Percentiles rank a stretch among this genome's conserved stretches.
These are phyloP conservation scores for Poecilia latipinna DNA, from an alignment of 2,113 vertebrate genomes.

Conservation along the genomic window DNA sequence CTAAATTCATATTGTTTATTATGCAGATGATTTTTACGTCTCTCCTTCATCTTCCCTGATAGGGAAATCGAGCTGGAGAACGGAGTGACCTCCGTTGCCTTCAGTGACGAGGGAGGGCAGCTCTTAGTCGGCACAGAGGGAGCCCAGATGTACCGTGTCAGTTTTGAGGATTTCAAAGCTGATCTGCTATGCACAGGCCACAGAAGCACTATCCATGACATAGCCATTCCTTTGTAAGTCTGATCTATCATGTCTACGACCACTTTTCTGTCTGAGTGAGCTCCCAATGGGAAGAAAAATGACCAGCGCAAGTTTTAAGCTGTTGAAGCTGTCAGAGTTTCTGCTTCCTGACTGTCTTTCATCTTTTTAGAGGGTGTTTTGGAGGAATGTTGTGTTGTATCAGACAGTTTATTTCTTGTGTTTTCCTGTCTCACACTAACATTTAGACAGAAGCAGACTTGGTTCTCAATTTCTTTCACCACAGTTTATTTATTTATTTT, in stretches of 20 bases:
- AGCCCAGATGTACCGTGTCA: constrained; percentile 83
- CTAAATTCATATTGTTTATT: not conserved
- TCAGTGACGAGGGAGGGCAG: constrained; percentile 83
- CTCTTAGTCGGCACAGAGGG: constrained; percentile 86
- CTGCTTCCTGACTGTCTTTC: not conserved
- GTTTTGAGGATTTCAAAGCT: constrained; percentile 82
- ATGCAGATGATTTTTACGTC: too few relatives aligned
- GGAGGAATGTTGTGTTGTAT: not conserved
- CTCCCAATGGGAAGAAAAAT: not conserved
- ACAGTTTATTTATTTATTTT: not conserved
- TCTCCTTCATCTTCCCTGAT: not conserved
- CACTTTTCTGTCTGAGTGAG: not conserved
- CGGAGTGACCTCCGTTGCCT: constrained; percentile 84
- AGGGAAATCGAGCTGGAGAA: constrained; percentile 86
- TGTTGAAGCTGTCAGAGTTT: not conserved
- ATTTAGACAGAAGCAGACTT: not conserved
- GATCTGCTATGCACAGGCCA: constrained; percentile 86
- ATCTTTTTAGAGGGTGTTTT: not conserved
- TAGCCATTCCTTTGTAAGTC: constrained; percentile 86
- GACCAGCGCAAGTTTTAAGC: too few relatives aligned
- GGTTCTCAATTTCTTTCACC: not conserved
- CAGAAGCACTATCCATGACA: constrained; percentile 78
- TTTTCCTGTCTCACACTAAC: not conserved
- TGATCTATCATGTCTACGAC: not conserved
- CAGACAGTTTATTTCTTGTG: not conserved